Percentiles rank a stretch among this genome's conserved stretches.
These are phyloP conservation scores for Perdita meconis DNA, from an alignment of 2,888 invertebrate genomes.

Conservation along the genomic window DNA sequence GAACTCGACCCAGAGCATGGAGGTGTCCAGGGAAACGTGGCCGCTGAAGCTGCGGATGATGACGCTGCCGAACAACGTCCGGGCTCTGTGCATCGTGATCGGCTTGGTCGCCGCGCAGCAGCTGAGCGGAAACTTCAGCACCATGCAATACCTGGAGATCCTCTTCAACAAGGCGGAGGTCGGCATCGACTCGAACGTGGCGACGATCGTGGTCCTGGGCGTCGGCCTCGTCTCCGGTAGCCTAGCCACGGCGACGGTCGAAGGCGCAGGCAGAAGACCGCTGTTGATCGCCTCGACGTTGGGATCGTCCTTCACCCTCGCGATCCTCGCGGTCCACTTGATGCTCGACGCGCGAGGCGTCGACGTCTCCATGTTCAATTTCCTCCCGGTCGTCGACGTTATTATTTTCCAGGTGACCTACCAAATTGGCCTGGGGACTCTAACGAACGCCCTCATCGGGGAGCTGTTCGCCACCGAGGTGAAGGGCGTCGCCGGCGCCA, in stretches of 20 bases:
- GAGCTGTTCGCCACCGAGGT: conserved; percentile 81
- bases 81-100: conserved; percentile 78
- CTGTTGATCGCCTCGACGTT: conserved; percentile 85
- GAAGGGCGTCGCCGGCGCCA: conserved; percentile 80
- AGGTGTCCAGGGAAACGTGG: conserved; percentile 62
- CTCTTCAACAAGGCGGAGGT: conserved; percentile 74
- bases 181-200: conserved; percentile 77
- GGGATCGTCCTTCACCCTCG: conserved; percentile 77
- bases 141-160: conserved; percentile 80
- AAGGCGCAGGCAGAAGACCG: conserved; percentile 84
- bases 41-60: conserved; percentile 63
- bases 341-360: conserved; percentile 54
- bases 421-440: conserved; percentile 80
- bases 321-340: conserved; percentile 76
- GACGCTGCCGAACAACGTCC: conserved; percentile 71
- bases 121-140: conserved; percentile 81
- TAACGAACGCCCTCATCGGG: conserved; percentile 80
- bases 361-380: conserved; percentile 73
- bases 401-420: conserved; percentile 79
- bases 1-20: conserved; percentile 35
- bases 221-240: conserved; percentile 83
- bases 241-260: conserved; percentile 81
- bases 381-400: conserved; percentile 78
- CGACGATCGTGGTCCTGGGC: conserved; percentile 84
- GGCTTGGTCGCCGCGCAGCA: conserved; percentile 81